phyloP scores from a whole-genome alignment of 2,113 vertebrate species.

The Rutilus rutilus region DNA sequence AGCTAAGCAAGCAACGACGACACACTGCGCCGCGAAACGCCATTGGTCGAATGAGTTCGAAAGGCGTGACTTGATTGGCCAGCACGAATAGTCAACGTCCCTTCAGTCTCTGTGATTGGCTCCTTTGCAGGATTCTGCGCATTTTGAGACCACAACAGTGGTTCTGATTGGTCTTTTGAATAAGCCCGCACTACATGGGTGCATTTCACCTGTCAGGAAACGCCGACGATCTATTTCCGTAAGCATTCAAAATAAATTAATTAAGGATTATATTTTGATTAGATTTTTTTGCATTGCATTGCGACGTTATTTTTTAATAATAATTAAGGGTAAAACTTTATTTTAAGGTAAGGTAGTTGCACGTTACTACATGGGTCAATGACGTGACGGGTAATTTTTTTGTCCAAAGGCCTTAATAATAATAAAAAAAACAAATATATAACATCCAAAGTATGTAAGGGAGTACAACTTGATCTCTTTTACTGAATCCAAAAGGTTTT shows the following conservation, averaged over 20 bases:
- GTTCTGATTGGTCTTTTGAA: conserved; percentile 42
- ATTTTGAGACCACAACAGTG: conserved; percentile 46
- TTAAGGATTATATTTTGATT: neutral
- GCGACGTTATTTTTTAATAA: too few relatives aligned
- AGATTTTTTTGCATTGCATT: too few relatives aligned
- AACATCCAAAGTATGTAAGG: too few relatives aligned
- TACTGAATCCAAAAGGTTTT: too few relatives aligned
- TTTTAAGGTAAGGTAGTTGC: too few relatives aligned
- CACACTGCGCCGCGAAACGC: conserved; percentile 38
- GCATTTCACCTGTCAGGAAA: neutral
- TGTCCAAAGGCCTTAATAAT: too few relatives aligned
- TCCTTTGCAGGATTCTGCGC: conserved; percentile 11
- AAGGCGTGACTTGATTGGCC: conserved; percentile 64
- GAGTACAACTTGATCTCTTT: too few relatives aligned
- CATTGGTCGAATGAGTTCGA: conserved; percentile 51
- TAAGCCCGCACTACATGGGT: neutral
- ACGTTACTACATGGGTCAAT: too few relatives aligned
- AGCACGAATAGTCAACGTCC: neutral
- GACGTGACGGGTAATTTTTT: too few relatives aligned
- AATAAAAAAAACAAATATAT: too few relatives aligned
- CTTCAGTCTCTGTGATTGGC: conserved; percentile 59
- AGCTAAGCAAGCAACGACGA: conserved; percentile 23
- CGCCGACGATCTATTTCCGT: neutral
- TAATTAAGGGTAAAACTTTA: too few relatives aligned
- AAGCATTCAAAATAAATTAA: neutral